Base-by-base conservation (phyloP, 2,888 invertebrate genomes). In the Tenthredo notha region DNA sequence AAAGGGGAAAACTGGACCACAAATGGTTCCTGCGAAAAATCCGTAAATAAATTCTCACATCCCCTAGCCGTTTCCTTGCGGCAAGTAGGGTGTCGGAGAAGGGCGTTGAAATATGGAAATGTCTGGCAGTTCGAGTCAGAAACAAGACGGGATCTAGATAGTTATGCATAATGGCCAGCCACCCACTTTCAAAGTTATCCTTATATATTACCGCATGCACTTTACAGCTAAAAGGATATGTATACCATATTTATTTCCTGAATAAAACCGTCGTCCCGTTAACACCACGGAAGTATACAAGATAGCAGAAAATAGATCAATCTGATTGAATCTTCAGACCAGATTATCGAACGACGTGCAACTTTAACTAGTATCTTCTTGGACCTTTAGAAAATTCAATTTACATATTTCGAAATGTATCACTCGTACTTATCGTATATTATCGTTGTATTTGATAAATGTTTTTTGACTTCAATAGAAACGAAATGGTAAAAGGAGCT, bases 121-220 rank as follows among this genome's bases (percentile, higher is more conserved):
- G 40, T 83, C 83, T 70, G 70, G 83, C 83, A 83, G 43, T 83
- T 67, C 83, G 83, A 83, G 83, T 83, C 83, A 67, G 67, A 83
- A 83, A 83, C 83, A 83, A 83, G 83, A 83, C 83, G 83, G 83
- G 83, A 83, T 83, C 83, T 15, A 25, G 83, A 83, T 83, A 83
- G 67, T 83, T 88, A 85, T 87, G 86, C 88, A 86, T 87, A 86
- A 87, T 86, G 82, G 83, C 47, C 65, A 80, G 67, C 65, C 40
- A 67, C 86, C 85, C 85, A 85, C 86, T 85, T 86, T 74, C 40
- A 85, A 82, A 86, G 85, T 88, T 85, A 88, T 88, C 87, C 86
- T 87, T 87, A 87, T 88, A 87, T 87, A 87, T 87, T 80, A 85
- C 85, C 86, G 84, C 85, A 85, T 86, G 88, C 88, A 88, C 88